Base-by-base conservation (phyloP, 2,888 invertebrate species). In the Archips crataeganus region DNA sequence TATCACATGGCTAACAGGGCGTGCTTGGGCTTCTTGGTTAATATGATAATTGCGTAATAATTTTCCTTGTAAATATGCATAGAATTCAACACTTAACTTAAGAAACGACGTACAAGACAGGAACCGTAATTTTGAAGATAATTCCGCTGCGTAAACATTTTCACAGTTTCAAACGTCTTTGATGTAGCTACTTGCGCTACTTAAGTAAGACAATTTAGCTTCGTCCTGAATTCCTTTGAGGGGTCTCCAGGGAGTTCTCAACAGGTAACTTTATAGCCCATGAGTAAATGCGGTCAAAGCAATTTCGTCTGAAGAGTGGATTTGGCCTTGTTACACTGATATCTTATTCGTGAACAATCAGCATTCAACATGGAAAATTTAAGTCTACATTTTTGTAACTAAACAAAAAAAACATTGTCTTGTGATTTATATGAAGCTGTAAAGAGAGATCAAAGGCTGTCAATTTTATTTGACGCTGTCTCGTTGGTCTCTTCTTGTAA, bases 251-350 rank as follows among this genome's bases (percentile, higher is more conserved):
- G 80, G 87, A 82, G 77, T 79, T 82, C 84, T 87, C 87, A 89
- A 90, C 90, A 92, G 91, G 90, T 92, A 91, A 90, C 88, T 90
- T 90, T 88, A 88, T 85, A 84, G 86, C 84, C 77, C 78, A 77
- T 77, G 85, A 89, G 90, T 89, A 89, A 91, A 91, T 85, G 87
- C 88, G 89, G 89, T 90, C 88, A 86, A 87, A 88, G 86, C 86
- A 88, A 90, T 90, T 90, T 84, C 78, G 80, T 82, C 77, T 78
- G 84, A 84, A 84, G 85, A 83, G 76, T 79, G 79, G 80, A 78
- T 82, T 82, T 79, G 81, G 15, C 81, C 83, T 84, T 80, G 83
- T 83, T 85, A 82, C 79, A 82, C 83, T 85, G 85, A 84, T 87
- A 83, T 84, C 82, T 85, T 79, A 79, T 84, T 85, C 80, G 77